These are phyloP conservation scores for Oreochromis aureus DNA, from an alignment of 2,113 vertebrate genomes.

Conservation along the genomic window DNA sequence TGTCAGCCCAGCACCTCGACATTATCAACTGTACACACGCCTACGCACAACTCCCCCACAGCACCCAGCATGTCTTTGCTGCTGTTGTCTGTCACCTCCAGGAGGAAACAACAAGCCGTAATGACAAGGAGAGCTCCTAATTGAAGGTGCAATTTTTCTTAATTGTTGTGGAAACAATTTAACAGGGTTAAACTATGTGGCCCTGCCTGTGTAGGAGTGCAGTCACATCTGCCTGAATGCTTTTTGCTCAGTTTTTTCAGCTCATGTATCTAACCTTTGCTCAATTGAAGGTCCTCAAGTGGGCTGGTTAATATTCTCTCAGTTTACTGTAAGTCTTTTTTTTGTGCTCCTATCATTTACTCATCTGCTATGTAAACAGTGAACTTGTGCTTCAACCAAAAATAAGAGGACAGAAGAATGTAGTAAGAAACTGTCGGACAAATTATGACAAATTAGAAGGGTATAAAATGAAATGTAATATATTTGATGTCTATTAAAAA, in stretches of 20 bases:
- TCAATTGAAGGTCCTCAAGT: neutral
- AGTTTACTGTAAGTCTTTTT: neutral
- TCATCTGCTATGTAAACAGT: neutral
- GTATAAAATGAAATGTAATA: neutral
- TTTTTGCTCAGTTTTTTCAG: neutral
- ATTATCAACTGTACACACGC: neutral
- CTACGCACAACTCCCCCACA: neutral
- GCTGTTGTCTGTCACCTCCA: constrained; percentile 25
- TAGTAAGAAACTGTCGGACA: neutral
- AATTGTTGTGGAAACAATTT: constrained; percentile 54
- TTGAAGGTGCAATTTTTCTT: constrained; percentile 42
- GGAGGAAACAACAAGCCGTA: constrained; percentile 33
- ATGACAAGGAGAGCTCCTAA: constrained; percentile 54
- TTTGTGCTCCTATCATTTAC: neutral
- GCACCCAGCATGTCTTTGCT: constrained; percentile 13
- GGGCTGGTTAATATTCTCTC: neutral
- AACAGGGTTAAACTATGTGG: constrained; percentile 4
- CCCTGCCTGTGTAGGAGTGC: neutral
- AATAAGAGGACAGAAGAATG: neutral
- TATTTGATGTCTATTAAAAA: neutral
- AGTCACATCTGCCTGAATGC: neutral
- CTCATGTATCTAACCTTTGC: neutral
- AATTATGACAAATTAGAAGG: neutral
- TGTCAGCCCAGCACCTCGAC: constrained; percentile 13
- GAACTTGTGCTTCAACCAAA: neutral